Base-by-base conservation (phyloP, 2,797 vertebrate genomes). In the Corythornis leucogaster region DNA sequence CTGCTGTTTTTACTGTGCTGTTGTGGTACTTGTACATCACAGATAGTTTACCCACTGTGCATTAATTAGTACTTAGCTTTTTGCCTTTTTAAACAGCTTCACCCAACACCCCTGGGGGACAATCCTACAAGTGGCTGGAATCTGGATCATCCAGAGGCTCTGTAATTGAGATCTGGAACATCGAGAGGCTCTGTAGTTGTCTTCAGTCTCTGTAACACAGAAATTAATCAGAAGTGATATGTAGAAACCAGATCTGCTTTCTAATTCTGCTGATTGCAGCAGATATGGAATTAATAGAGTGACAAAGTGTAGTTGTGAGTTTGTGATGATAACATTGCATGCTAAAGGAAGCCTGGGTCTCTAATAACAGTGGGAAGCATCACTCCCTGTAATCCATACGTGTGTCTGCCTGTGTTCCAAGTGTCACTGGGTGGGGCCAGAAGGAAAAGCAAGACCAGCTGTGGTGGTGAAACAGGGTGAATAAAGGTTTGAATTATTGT, bases 361-460 rank as follows among this genome's bases (percentile, higher is more conserved):
- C 55, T 50, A 85, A 80, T 83, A 90, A 81, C 67, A 25, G 66
- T 59, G 48, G 46, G 59, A 53, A 92, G 80, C 93, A 90, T 91
- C 87, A 21, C 90, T 94, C 89, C 93, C 81, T 92, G 76, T 40
- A 83, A 82, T 66, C 38, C 81, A 51, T 62, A 87, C 83, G 50
- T 92, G 77, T 77, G 28, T 92, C 94, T 92, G 86, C 93, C 79
- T 45, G 87, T 80, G 79, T 88, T 93, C 96, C 96, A 88, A 93
- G 93, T 94, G 91, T 94, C 91, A 66, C 83, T 76, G 95, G 96
- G 95, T 83, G 93, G 93, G 94, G 92, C 93, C 79, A 20, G 22
- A 53, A 78, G 89, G 79, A 84, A 95, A 97, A 96, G 89, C 78
- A 94, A 83, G 94, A 96, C 94, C 97, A 97, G 95, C 96, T 97